These are phyloP conservation scores for Myripristis murdjan DNA, from an alignment of 2,797 vertebrate genomes.

Conservation along the genomic window DNA sequence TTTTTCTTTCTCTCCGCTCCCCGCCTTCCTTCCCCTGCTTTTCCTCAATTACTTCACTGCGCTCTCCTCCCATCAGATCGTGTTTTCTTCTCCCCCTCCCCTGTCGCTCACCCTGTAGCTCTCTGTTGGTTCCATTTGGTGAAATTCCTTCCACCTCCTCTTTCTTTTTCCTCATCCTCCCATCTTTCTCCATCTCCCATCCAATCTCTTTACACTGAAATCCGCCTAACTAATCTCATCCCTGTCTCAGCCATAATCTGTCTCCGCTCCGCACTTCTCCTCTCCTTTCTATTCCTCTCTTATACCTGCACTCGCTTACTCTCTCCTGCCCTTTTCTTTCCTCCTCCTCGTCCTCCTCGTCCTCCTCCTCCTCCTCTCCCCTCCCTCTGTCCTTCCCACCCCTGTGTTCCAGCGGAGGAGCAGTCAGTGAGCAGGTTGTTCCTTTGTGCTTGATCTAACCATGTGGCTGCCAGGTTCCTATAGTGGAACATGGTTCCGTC, in stretches of 20 bases:
- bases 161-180: not conserved
- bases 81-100: constrained; percentile 17
- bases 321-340: too few relatives aligned
- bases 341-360: too few relatives aligned
- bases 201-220: constrained; percentile 84
- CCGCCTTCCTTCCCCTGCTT: constrained; percentile 1
- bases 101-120: too few relatives aligned
- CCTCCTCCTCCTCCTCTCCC: constrained; percentile 1
- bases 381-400: constrained; percentile 75
- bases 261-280: not conserved
- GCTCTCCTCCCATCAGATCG: constrained; percentile 15
- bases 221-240: not conserved
- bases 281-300: constrained; percentile 75
- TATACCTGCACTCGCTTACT: too few relatives aligned
- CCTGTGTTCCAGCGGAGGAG: constrained; percentile 94
- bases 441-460: constrained; percentile 99
- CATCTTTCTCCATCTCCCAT: constrained; percentile 63
- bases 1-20: constrained; percentile 1
- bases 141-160: not conserved
- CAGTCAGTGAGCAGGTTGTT: constrained; percentile 97
- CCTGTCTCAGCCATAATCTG: not conserved
- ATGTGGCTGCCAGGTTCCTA: constrained; percentile 98
- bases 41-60: not conserved
- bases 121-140: too few relatives aligned
- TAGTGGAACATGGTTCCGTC: constrained; percentile 99